These are phyloP conservation scores for Cyrtodaria siliqua DNA, from an alignment of 2,888 invertebrate genomes.

Conservation along the genomic window DNA sequence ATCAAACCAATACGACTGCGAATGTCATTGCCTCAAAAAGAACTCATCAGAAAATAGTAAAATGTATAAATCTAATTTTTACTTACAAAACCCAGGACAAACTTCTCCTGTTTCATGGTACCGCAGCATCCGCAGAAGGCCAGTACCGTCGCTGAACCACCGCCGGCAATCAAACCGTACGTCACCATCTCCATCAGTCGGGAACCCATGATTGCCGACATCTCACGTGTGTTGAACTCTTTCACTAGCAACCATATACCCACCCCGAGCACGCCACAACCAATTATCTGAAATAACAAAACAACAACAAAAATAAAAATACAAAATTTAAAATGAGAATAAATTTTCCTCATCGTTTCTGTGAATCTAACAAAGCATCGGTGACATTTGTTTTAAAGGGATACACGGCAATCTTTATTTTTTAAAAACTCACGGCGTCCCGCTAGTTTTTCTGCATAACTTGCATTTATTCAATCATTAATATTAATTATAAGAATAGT, in stretches of 20 bases:
- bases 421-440: no score
- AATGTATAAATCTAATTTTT: slow-evolving; percentile 1
- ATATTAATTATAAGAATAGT: no score
- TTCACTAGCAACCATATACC: slow-evolving; percentile 81
- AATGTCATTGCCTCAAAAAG: no score
- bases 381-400: no score
- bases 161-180: slow-evolving; percentile 79
- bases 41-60: no score
- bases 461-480: no score
- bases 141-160: slow-evolving; percentile 79
- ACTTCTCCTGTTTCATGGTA: slow-evolving; percentile 81
- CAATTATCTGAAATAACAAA: slow-evolving; percentile 79
- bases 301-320: no score
- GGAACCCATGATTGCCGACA: slow-evolving; percentile 78
- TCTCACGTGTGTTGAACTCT: slow-evolving; percentile 80
- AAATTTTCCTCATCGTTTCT: no score
- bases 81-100: slow-evolving; percentile 82
- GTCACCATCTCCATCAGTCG: slow-evolving; percentile 77
- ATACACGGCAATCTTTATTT: no score
- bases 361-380: no score
- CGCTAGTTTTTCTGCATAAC: no score
- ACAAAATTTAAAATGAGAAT: slow-evolving; percentile 8
- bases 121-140: slow-evolving; percentile 83
- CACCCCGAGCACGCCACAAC: slow-evolving; percentile 78
- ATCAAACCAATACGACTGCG: no score